Conservation (phyloP, 2,797 vertebrate species). For the Ceryle rudis region DNA sequence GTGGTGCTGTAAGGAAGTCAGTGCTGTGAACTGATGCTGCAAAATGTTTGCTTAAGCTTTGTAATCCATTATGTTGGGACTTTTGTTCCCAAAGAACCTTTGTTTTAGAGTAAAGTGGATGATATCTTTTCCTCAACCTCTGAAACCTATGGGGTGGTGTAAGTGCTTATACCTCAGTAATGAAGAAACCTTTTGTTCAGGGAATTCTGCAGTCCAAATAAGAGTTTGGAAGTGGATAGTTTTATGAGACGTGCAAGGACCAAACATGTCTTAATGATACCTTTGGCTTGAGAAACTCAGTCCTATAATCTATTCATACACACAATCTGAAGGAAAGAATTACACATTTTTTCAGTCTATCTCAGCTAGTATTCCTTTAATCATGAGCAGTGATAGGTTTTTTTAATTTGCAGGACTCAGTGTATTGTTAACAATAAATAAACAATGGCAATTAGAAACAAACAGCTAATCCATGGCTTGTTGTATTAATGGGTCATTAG, state of each 20-base stretch:
- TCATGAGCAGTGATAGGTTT: not conserved
- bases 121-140: not conserved
- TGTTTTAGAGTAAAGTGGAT: not conserved
- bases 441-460: slow-evolving; percentile 13
- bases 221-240: not conserved
- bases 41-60: not conserved
- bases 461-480: not conserved
- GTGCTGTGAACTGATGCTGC: not conserved
- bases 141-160: not conserved
- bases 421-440: not conserved
- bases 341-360: not conserved
- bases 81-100: not conserved
- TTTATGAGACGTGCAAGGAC: not conserved
- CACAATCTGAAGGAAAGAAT: not conserved
- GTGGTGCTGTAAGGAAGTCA: not conserved
- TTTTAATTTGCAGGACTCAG: not conserved
- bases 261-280: not conserved
- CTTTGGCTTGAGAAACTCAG: not conserved
- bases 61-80: not conserved
- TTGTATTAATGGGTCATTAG: slow-evolving; percentile 2
- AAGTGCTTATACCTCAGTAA: not conserved
- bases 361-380: not conserved
- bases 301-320: not conserved
- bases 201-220: not conserved
- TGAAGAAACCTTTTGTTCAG: not conserved